phyloP scores from a whole-genome alignment of 2,888 invertebrate genomes.

The Aphidoletes aphidimyza region DNA sequence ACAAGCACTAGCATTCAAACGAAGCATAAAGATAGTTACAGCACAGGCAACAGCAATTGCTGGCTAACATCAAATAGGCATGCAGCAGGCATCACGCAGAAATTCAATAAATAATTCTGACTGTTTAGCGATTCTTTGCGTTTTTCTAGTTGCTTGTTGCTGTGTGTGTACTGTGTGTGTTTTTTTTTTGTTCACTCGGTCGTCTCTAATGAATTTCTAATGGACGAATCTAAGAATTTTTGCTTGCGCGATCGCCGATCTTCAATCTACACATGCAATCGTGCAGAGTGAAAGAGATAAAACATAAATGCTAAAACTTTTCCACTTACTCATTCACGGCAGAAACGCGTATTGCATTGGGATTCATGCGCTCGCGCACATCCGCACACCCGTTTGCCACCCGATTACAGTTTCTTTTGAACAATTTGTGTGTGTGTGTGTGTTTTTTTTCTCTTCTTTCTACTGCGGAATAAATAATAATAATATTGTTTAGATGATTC shows the following conservation, averaged over 20 bases:
- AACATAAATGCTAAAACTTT: slow-evolving; percentile 29
- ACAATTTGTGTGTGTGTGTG: no score
- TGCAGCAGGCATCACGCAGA: slow-evolving; percentile 23
- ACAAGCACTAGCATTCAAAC: no score
- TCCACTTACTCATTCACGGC: slow-evolving; percentile 11
- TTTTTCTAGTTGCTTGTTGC: not conserved
- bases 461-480: slow-evolving; percentile 51
- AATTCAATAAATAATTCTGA: not conserved
- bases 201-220: slow-evolving; percentile 32
- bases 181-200: not conserved
- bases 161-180: not conserved
- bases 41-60: no score
- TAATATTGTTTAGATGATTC: slow-evolving; percentile 46
- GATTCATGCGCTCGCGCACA: not conserved
- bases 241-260: not conserved
- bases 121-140: slow-evolving; percentile 17
- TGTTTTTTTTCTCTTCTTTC: no score
- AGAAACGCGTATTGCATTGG: not conserved
- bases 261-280: not conserved
- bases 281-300: no score
- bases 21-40: no score
- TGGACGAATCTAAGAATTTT: slow-evolving; percentile 21
- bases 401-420: slow-evolving; percentile 1
- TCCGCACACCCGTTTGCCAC: not conserved
- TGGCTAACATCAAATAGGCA: no score